phyloP scores from a whole-genome alignment of 2,113 vertebrate species.

The Ictalurus punctatus region DNA sequence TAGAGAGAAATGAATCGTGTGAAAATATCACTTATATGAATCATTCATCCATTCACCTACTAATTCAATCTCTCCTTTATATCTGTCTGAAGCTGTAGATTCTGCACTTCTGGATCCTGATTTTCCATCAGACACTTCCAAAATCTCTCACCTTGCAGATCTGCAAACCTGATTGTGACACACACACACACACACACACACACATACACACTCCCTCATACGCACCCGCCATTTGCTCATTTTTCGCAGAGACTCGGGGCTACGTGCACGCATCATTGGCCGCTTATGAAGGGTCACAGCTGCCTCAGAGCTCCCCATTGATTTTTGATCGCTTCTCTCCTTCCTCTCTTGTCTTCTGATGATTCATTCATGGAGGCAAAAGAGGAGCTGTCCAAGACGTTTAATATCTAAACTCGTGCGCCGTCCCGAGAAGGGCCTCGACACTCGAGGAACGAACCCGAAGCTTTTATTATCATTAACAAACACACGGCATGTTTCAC shows the following conservation, averaged over 20 bases:
- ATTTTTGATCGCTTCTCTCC: slow-evolving; percentile 66
- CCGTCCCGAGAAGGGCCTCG: neutral
- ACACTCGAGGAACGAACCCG: neutral
- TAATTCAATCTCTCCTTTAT: neutral
- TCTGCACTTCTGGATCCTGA: neutral
- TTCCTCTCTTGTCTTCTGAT: slow-evolving; percentile 67
- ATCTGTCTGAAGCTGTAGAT: neutral
- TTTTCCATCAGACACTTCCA: neutral
- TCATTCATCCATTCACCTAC: neutral
- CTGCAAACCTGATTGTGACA: neutral
- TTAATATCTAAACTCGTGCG: slow-evolving; percentile 63
- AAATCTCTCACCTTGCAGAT: neutral
- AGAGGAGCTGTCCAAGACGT: slow-evolving; percentile 64
- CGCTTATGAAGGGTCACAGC: slow-evolving; percentile 40
- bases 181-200: neutral
- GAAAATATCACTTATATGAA: neutral
- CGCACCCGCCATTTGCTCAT: slow-evolving; percentile 17
- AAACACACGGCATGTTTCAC: neutral
- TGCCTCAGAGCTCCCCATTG: slow-evolving; percentile 61
- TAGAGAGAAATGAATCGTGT: neutral
- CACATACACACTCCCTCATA: slow-evolving; percentile 4
- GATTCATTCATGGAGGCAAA: slow-evolving; percentile 76
- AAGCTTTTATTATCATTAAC: slow-evolving; percentile 26
- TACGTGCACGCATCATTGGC: slow-evolving; percentile 7
- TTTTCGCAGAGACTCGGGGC: neutral